Percentiles rank a stretch among this genome's conserved stretches.
phyloP scores from a whole-genome alignment of 1,140 invertebrate genomes.

The Panagrolaimus sp. region DNA sequence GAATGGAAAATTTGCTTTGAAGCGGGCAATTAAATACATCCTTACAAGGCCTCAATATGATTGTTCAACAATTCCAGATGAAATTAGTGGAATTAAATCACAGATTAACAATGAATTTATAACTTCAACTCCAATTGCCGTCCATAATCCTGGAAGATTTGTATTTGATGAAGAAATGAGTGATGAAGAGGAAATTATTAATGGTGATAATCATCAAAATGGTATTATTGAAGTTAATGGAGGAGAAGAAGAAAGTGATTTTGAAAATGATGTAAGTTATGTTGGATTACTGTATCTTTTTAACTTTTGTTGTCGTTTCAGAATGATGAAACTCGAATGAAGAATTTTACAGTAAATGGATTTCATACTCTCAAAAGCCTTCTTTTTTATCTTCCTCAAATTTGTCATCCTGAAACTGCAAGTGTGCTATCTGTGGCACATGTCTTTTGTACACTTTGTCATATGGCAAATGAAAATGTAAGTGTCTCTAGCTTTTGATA shows the following conservation, averaged over 20 bases:
- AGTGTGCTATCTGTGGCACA: neutral
- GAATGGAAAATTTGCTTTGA: neutral
- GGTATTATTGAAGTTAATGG: neutral
- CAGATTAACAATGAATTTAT: too few species aligned
- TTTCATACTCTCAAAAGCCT: neutral
- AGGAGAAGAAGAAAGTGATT: neutral
- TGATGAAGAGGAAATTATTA: neutral
- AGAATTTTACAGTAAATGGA: neutral
- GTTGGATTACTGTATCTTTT: neutral
- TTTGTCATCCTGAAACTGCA: neutral
- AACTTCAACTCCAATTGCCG: neutral
- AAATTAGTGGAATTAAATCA: neutral
- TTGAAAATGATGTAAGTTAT: neutral
- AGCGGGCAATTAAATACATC: neutral
- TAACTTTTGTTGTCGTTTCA: neutral
- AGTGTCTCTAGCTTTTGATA: neutral
- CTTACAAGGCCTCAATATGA: neutral
- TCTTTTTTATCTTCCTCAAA: neutral
- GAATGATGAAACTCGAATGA: slow-evolving; percentile 5
- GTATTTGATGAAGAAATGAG: neutral
- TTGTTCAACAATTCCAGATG: neutral
- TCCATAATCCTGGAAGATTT: neutral
- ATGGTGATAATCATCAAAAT: neutral
- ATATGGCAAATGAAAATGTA: slow-evolving; percentile 14
- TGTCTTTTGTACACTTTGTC: slow-evolving; percentile 2